phyloP scores from a whole-genome alignment of 2,113 vertebrate genomes.

The Platycercus adscitus region DNA sequence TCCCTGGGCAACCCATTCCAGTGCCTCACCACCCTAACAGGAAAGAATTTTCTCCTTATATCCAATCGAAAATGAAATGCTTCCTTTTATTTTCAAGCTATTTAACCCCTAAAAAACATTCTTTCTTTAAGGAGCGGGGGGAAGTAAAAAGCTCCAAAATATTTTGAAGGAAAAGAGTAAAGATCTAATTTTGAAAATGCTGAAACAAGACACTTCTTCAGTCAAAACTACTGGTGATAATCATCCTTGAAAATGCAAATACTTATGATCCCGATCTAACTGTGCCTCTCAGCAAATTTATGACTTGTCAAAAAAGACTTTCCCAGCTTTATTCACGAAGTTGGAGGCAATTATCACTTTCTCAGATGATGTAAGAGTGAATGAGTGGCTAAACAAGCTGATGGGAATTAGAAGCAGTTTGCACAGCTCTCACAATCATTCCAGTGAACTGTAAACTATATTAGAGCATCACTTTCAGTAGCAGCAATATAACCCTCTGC shows the following conservation, averaged over 20 bases:
- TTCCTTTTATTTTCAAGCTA: background rate
- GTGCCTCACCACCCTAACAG: too few species aligned
- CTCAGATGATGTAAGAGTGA: background rate
- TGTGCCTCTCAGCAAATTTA: conserved; percentile 45
- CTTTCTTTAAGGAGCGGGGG: background rate
- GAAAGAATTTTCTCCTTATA: too few species aligned
- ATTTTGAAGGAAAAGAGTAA: background rate
- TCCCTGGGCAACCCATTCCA: too few species aligned
- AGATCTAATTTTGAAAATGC: conserved; percentile 41
- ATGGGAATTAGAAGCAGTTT: conserved; percentile 15
- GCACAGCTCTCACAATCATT: background rate
- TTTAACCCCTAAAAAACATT: background rate
- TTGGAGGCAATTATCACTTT: conserved; percentile 1
- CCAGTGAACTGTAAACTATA: background rate
- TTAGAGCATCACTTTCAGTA: background rate
- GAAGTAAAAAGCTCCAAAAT: background rate
- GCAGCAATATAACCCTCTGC: background rate
- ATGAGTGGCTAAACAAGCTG: background rate
- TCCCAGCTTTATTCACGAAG: conserved; percentile 25
- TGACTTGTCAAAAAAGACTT: conserved; percentile 2
- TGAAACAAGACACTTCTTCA: conserved; percentile 42
- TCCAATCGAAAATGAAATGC: background rate
- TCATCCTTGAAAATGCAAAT: conserved; percentile 46
- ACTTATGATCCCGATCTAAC: conserved; percentile 7
- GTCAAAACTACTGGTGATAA: conserved; percentile 42